Evolutionary conservation across 2,113 vertebrate species (phyloP).

Genomic region (Polypterus senegalus): DNA sequence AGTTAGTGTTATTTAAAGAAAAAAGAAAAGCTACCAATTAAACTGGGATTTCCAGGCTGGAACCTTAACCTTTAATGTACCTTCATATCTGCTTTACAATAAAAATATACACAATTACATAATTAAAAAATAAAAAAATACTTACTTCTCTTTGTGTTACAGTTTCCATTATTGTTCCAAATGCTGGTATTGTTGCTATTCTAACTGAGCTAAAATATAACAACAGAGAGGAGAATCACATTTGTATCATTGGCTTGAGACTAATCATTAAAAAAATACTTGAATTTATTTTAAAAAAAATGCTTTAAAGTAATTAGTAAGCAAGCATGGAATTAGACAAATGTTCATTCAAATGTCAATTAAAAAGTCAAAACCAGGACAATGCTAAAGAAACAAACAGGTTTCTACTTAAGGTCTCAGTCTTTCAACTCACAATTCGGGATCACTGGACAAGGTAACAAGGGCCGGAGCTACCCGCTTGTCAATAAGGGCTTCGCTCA

Average conservation of each 20-base stretch:
- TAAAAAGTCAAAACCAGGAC: conserved; percentile 14
- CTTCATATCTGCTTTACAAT: too few relatives aligned
- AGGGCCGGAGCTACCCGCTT: conserved; percentile 97
- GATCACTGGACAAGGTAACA: conserved; percentile 98
- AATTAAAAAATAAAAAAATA: neutral
- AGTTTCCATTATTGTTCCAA: conserved; percentile 98
- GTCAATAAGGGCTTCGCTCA: conserved; percentile 98
- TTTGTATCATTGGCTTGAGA: conserved; percentile 12
- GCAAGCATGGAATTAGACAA: conserved; percentile 33
- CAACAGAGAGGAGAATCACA: conserved; percentile 27
- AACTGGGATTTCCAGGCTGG: too few relatives aligned
- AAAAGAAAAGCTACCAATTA: neutral
- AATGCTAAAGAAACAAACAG: conserved; percentile 25
- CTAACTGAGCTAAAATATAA: conserved; percentile 78
- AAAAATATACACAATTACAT: too few relatives aligned
- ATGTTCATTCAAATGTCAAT: conserved; percentile 9
- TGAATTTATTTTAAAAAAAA: neutral
- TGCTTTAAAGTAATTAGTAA: conserved; percentile 18
- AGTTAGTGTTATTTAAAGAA: conserved; percentile 17
- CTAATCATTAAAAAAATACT: neutral
- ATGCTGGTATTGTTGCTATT: conserved; percentile 95
- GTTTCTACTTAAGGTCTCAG: conserved; percentile 42
- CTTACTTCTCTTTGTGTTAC: conserved; percentile 95
- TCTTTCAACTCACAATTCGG: conserved; percentile 97
- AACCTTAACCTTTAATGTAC: too few relatives aligned